Percentiles rank a stretch among this genome's conserved stretches.
These are phyloP conservation scores for Drosophila leonis DNA, from an alignment of 2,888 invertebrate species.

Conservation along the genomic window DNA sequence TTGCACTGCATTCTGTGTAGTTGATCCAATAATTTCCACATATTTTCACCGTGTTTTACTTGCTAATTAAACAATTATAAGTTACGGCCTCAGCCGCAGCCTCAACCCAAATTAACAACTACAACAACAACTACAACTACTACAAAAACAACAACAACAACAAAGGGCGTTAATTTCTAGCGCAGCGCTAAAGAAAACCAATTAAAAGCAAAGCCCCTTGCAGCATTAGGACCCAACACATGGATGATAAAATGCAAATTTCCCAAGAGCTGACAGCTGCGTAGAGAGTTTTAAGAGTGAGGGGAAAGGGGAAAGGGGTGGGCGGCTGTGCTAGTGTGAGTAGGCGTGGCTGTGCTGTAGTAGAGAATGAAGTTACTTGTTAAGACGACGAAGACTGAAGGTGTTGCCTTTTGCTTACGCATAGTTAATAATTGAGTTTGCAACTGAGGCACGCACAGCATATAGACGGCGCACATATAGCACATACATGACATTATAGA, in stretches of 20 bases:
- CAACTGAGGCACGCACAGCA: slow-evolving; percentile 72
- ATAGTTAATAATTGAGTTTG: slow-evolving; percentile 79
- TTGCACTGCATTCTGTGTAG: slow-evolving; percentile 11
- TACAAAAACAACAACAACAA: slow-evolving; percentile 1
- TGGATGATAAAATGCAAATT: slow-evolving; percentile 80
- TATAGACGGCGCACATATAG: slow-evolving; percentile 11
- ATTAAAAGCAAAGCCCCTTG: slow-evolving; percentile 75
- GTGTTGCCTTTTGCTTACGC: slow-evolving; percentile 70
- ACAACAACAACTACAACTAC: slow-evolving; percentile 18
- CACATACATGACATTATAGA: slow-evolving; percentile 18
- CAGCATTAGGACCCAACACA: slow-evolving; percentile 53
- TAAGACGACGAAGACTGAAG: slow-evolving; percentile 50
- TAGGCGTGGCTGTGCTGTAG: background rate
- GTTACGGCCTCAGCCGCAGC: slow-evolving; percentile 41
- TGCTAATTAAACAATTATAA: slow-evolving; percentile 80
- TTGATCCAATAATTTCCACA: slow-evolving; percentile 68
- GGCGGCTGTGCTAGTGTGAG: background rate
- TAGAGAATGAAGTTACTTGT: slow-evolving; percentile 34
- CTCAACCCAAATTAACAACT: slow-evolving; percentile 62
- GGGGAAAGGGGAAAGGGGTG: background rate
- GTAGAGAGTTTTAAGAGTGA: background rate
- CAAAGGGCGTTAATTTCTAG: background rate
- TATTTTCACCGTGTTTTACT: slow-evolving; percentile 71
- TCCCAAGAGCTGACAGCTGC: slow-evolving; percentile 64
- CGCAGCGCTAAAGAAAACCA: slow-evolving; percentile 60